Evolutionary conservation across 2,113 vertebrate genomes (phyloP).

Genomic region (Apus apus): DNA sequence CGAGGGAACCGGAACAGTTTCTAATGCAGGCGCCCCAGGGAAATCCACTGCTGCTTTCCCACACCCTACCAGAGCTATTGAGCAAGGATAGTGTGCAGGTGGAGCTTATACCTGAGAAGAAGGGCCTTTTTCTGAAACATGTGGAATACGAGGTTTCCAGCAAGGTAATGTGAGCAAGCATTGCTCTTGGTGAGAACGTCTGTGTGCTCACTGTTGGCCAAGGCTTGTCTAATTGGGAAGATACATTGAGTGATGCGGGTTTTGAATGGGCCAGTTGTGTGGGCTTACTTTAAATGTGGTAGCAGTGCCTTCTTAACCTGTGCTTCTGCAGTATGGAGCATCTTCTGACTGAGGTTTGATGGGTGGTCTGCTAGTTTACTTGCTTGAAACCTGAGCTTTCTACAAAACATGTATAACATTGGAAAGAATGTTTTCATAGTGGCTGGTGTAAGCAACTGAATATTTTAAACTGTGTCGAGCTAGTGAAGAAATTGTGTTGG

Average conservation of each 20-base stretch:
- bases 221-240: background rate
- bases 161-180: slow-evolving; percentile 75
- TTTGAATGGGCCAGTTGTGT: background rate
- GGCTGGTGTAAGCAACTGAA: fast-evolving
- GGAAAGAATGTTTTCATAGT: background rate
- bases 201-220: background rate
- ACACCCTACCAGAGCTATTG: slow-evolving; percentile 87
- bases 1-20: slow-evolving; percentile 68
- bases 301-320: background rate
- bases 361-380: background rate
- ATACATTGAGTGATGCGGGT: background rate
- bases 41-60: slow-evolving; percentile 83
- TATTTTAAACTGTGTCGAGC: background rate
- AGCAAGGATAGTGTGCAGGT: slow-evolving; percentile 86
- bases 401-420: background rate
- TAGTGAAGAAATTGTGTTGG: background rate
- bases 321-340: background rate
- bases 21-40: slow-evolving; percentile 85
- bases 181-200: background rate
- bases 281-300: background rate
- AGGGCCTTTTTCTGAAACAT: slow-evolving; percentile 96
- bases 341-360: background rate
- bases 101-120: slow-evolving; percentile 97
- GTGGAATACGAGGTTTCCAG: slow-evolving; percentile 97
- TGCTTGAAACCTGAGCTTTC: background rate